Evolutionary conservation across 2,797 vertebrate species (phyloP), one percentile per base, ranked within the genome.

Genomic region (Neosilurus hyrtlii): DNA sequence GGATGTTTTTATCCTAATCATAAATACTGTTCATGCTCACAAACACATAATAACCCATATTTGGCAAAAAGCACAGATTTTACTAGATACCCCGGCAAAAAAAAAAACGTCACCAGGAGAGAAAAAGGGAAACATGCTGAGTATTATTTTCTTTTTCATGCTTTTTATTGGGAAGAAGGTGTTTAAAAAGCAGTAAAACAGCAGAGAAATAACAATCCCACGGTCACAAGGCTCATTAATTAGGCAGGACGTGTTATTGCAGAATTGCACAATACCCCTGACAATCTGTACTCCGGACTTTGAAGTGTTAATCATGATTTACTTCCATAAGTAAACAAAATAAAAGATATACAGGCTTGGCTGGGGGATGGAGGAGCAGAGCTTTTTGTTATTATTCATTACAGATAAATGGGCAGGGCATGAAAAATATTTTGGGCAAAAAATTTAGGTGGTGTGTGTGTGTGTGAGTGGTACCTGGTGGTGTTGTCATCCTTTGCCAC

Each of bases 401-500:
- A 65, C 56, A 52, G 78, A 84, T 62, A 85, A 65, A 37, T 78
- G 65, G 54, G 79, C 10, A 4, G 51, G 79, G 63, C 75, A 79
- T 3, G 49, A 37, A 83, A 79, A 80, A 73, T 80, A 14, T 35
- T 77, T 70, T 4, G 30, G 51, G 30, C 24, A 18, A 76, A 83
- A 71, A 43, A 26, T 43, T 1, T 59, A 30, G 2, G 5, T 74
- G 71, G 11, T n/a, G 9, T 16, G 43, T 10, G 9, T 18, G 26
- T 76, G 70, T 61, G 10, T 16, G 6, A 3, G 26, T 22, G 61
- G 89, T 89, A 99, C 98, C 98, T 2, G 98, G 97, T 0, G 98
- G 98, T 26, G 98, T 97, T 14, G 99, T 98, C 97, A 99, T 98
- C 85, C 97, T 95, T 91, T 99, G 98, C 98, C 98, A 99, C 92